phyloP scores from a whole-genome alignment of 2,888 invertebrate genomes.

The Hypolimnas misippus region DNA sequence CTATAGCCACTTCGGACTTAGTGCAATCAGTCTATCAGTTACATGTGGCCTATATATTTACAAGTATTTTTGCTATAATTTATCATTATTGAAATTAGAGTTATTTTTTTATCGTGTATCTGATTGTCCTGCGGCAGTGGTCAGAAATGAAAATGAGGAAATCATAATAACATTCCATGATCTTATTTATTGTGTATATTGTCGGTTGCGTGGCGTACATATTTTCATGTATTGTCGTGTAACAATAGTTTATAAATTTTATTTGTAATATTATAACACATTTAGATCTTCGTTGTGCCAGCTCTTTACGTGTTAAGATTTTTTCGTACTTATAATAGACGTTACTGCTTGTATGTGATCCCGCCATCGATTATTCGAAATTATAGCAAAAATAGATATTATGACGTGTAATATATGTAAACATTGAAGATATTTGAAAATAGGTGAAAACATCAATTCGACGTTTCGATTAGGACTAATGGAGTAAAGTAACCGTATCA shows the following conservation, averaged over 20 bases:
- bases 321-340: slow-evolving; percentile 81
- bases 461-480: slow-evolving; percentile 51
- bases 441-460: slow-evolving; percentile 38
- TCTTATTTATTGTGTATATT: slow-evolving; percentile 84
- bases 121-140: slow-evolving; percentile 55
- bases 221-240: slow-evolving; percentile 77
- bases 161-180: slow-evolving; percentile 81
- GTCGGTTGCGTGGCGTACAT: slow-evolving; percentile 74
- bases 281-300: slow-evolving; percentile 83
- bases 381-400: slow-evolving; percentile 77
- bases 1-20: slow-evolving; percentile 30
- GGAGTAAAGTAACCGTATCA: slow-evolving; percentile 64
- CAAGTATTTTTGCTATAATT: slow-evolving; percentile 84
- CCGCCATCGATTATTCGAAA: slow-evolving; percentile 72
- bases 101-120: slow-evolving; percentile 70
- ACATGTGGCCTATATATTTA: slow-evolving; percentile 52
- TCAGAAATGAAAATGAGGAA: slow-evolving; percentile 61
- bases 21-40: slow-evolving; percentile 41
- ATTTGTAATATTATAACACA: slow-evolving; percentile 50
- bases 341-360: slow-evolving; percentile 76
- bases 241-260: slow-evolving; percentile 63
- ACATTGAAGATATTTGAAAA: slow-evolving; percentile 58
- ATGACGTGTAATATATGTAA: slow-evolving; percentile 74
- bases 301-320: slow-evolving; percentile 78
- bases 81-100: slow-evolving; percentile 69